A percentile compares a stretch with the other conserved stretches of the same genome.
These are phyloP conservation scores for Altica lythri DNA, from an alignment of 2,888 invertebrate genomes.

Conservation along the genomic window DNA sequence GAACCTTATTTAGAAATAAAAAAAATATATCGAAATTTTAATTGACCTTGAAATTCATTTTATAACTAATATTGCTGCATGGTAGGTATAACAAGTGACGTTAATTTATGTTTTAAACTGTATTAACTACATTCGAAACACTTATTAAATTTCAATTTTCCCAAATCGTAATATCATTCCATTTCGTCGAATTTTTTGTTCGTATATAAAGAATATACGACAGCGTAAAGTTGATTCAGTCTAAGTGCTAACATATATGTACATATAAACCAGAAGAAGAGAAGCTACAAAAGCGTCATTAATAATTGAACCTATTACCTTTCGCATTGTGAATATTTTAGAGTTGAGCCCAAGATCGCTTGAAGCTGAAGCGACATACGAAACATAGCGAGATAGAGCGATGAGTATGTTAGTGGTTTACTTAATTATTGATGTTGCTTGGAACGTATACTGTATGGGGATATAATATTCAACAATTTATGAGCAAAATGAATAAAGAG, in stretches of 20 bases:
- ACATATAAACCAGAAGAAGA: conserved; percentile 20
- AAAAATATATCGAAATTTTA: no score
- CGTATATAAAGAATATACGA: no score
- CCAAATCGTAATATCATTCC: no score
- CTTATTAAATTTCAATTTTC: no score
- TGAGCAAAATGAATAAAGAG: conserved; percentile 13
- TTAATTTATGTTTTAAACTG: no score
- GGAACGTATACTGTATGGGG: conserved; percentile 5
- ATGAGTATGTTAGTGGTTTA: conserved; percentile 18
- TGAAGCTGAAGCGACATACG: conserved; percentile 14
- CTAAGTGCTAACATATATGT: conserved; percentile 18
- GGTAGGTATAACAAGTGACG: no score
- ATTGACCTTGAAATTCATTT: no score
- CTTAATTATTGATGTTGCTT: conserved; percentile 22
- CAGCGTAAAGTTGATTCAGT: conserved; percentile 6
- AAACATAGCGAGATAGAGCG: conserved; percentile 8
- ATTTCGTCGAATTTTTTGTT: no score
- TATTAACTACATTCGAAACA: no score
- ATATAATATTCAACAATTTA: conserved; percentile 23
- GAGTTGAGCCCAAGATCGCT: conserved; percentile 27
- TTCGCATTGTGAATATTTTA: conserved; percentile 35
- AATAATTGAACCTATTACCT: conserved; percentile 34
- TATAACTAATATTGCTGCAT: no score
- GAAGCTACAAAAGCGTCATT: conserved; percentile 27
- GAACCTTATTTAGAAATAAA: no score